phyloP scores from a whole-genome alignment of 1,140 invertebrate species.

The Mercenaria mercenaria region DNA sequence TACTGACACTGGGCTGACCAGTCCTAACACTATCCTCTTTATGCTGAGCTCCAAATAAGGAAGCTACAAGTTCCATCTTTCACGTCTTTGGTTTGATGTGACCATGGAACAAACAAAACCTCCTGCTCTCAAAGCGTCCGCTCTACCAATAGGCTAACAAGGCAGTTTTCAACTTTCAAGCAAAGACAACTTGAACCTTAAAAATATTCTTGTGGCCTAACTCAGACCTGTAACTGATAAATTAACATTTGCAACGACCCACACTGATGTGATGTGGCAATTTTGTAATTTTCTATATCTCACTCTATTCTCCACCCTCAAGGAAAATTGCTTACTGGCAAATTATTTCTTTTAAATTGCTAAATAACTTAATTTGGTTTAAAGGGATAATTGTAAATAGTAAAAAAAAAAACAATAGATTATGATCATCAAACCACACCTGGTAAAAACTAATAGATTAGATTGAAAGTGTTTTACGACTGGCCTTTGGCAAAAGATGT shows the following conservation, averaged over 20 bases:
- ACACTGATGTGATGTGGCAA: background rate
- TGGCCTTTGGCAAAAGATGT: slow-evolving; percentile 1
- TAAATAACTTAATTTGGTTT: slow-evolving; percentile 11
- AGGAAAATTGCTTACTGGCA: background rate
- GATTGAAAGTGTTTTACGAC: background rate
- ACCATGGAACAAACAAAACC: too few species aligned
- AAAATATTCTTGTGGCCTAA: too few species aligned
- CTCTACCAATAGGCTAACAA: too few species aligned
- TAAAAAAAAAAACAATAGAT: background rate
- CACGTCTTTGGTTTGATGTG: too few species aligned
- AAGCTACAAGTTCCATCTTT: too few species aligned
- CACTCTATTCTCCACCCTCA: background rate
- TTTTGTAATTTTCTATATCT: background rate
- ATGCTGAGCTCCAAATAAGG: too few species aligned
- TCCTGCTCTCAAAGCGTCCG: too few species aligned
- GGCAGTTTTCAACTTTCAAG: too few species aligned
- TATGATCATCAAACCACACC: background rate
- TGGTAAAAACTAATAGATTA: background rate
- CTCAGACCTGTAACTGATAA: too few species aligned
- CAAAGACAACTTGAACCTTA: too few species aligned
- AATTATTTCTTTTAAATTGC: background rate
- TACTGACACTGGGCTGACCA: too few species aligned
- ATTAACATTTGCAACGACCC: background rate
- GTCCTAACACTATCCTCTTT: too few species aligned
- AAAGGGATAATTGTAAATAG: background rate